Percentiles rank a stretch among this genome's conserved stretches.
phyloP scores from a whole-genome alignment of 2,113 vertebrate genomes.

The Toxotes chatareus region DNA sequence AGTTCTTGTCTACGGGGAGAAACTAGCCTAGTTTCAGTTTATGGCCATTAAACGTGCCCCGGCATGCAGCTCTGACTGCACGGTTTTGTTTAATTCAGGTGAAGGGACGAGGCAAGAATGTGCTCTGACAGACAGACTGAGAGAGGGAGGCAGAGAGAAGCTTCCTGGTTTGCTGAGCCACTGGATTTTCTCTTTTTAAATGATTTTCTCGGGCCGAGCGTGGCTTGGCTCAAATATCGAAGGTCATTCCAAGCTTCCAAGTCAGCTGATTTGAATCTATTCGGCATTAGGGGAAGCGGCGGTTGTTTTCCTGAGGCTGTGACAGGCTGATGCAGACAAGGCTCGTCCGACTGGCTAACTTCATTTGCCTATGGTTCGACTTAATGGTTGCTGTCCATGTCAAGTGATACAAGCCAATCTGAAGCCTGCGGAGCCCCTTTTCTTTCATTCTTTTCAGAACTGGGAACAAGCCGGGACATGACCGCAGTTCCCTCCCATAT shows the following conservation, averaged over 20 bases:
- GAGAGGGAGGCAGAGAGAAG: conserved; percentile 6
- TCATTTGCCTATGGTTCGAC: conserved; percentile 54
- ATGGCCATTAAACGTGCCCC: conserved; percentile 69
- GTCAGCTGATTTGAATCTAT: conserved; percentile 62
- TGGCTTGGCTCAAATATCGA: conserved; percentile 22
- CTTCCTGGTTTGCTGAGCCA: conserved; percentile 26
- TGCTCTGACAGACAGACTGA: conserved; percentile 30
- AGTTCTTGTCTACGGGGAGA: conserved; percentile 52
- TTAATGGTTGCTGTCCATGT: conserved; percentile 15
- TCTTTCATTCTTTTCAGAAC: conserved; percentile 42
- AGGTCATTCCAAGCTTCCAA: conserved; percentile 9
- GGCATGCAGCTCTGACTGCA: conserved; percentile 69
- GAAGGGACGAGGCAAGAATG: conserved; percentile 67
- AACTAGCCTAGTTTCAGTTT: conserved; percentile 72
- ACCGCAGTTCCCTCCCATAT: conserved; percentile 36
- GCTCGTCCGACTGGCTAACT: not conserved
- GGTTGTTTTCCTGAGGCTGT: conserved; percentile 7
- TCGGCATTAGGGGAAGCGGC: conserved; percentile 6
- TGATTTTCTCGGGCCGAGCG: conserved; percentile 19
- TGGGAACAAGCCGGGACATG: conserved; percentile 67
- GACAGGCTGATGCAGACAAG: not conserved
- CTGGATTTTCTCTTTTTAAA: conserved; percentile 41
- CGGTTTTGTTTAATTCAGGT: conserved; percentile 63
- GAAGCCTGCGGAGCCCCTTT: conserved; percentile 40
- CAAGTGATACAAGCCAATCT: conserved; percentile 10